Evolutionary conservation across 2,797 vertebrate genomes (phyloP).

Genomic region (Sebastes goodei): DNA sequence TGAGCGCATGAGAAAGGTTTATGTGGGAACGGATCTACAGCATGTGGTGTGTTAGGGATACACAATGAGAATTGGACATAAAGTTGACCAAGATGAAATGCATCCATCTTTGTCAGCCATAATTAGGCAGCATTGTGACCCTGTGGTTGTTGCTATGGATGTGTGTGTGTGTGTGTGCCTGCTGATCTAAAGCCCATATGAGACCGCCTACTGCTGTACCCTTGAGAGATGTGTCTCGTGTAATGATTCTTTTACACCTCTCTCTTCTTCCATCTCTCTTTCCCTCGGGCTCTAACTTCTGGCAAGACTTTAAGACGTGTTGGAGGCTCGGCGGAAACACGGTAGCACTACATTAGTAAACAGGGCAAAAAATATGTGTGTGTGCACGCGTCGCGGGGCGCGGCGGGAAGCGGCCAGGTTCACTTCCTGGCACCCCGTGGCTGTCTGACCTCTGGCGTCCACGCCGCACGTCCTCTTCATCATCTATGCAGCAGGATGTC

Average conservation of each 20-base stretch:
- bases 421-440: constrained; percentile 73
- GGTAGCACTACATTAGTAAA: constrained; percentile 59
- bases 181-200: constrained; percentile 72
- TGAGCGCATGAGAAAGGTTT: constrained; percentile 18
- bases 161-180: constrained; percentile 48
- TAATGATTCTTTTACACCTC: constrained; percentile 73
- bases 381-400: constrained; percentile 20
- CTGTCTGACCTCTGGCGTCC: constrained; percentile 76
- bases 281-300: constrained; percentile 66
- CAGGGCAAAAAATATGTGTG: constrained; percentile 20
- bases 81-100: constrained; percentile 75
- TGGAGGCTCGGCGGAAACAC: constrained; percentile 41
- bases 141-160: constrained; percentile 59
- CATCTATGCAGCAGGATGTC: constrained; percentile 77
- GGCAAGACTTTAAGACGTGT: constrained; percentile 57
- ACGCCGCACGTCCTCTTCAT: constrained; percentile 73
- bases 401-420: constrained; percentile 71
- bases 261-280: constrained; percentile 51
- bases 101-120: constrained; percentile 74
- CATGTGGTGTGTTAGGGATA: constrained; percentile 36
- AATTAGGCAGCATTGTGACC: constrained; percentile 70
- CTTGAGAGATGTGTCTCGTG: constrained; percentile 73
- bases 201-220: constrained; percentile 75
- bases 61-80: constrained; percentile 59
- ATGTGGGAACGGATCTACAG: constrained; percentile 34